These are phyloP conservation scores for Alligator mississippiensis DNA, from an alignment of 2,113 vertebrate genomes.

Conservation along the genomic window DNA sequence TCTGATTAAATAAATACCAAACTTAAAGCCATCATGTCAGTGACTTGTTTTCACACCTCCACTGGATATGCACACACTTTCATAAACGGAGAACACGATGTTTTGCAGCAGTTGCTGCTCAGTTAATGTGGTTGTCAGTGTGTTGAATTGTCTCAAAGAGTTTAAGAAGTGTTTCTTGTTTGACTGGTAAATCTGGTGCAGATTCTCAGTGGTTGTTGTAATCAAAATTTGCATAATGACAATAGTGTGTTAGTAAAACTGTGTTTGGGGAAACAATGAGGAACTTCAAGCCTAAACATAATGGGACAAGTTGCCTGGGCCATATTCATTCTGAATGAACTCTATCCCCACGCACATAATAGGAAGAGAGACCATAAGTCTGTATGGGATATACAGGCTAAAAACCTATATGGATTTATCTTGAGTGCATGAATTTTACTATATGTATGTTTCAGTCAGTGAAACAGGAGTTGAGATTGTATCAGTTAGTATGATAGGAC, in stretches of 20 bases:
- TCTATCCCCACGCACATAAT: background rate
- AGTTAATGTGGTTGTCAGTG: background rate
- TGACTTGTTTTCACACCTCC: background rate
- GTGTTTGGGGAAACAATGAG: background rate
- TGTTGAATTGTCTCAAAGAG: background rate
- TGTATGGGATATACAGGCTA: background rate
- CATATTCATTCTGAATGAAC: background rate
- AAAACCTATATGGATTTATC: background rate
- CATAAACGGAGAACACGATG: background rate
- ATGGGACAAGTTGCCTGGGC: background rate
- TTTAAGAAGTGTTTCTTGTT: background rate
- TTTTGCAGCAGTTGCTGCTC: background rate
- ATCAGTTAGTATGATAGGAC: background rate
- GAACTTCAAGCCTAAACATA: background rate
- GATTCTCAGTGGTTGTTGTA: background rate
- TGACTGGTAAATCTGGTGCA: background rate
- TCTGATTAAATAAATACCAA: background rate
- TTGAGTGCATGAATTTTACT: background rate
- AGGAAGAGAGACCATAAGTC: background rate
- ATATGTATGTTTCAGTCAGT: background rate
- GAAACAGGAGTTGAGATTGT: background rate
- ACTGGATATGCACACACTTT: background rate
- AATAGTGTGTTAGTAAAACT: background rate
- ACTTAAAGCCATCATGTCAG: background rate
- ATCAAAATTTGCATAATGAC: background rate